Base-by-base conservation (phyloP, 2,888 invertebrate genomes). In the Drosophila ezoana region DNA sequence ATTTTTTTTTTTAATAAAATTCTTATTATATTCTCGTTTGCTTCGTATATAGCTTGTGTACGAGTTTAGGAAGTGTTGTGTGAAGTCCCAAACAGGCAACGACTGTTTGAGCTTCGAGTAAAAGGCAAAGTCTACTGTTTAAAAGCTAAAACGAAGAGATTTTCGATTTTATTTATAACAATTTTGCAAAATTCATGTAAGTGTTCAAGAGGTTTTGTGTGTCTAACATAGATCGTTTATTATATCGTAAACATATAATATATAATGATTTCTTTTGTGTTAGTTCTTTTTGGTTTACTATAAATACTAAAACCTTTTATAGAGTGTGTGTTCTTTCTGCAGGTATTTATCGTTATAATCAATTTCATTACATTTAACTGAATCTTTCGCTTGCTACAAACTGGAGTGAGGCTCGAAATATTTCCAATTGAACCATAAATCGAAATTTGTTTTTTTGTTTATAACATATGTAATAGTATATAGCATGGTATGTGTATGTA, bases 231-330 rank as follows among this genome's bases (percentile, higher is more conserved):
- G 61, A 73, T 76, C 61, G 69, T 65, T 74, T 72, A 76, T 72
- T 72, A 72, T 69, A 77, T 76, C 40, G 53, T 76, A 68, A 67
- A 70, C 58, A 62, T 72, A 69, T 66, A 58, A 65, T 79, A 64
- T 63, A 61, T 57, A 51, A 52, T 61, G 54, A 59, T 57, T 72
- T 61, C 23, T 53, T 53, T 51, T 49, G 45, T 68, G 47, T 70
- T 41, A 45, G 37, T 73, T 41, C 20, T 63, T 77, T 85, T 84
- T 72, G 81, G 81, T 78, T 83, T 74, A 71, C 56, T 69, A 78
- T 76, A 82, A 76, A 85, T 74, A 85, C 75, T 85, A 87, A 86
- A 80, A 86, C 80, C 82, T 73, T 73, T 66, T 54, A 51, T 73
- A 80, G 43, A 33, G 37, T 64, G 56, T 73, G n/a, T 23, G 23